These are phyloP conservation scores for Ochropleura plecta DNA, from an alignment of 2,888 invertebrate genomes.

Conservation along the genomic window DNA sequence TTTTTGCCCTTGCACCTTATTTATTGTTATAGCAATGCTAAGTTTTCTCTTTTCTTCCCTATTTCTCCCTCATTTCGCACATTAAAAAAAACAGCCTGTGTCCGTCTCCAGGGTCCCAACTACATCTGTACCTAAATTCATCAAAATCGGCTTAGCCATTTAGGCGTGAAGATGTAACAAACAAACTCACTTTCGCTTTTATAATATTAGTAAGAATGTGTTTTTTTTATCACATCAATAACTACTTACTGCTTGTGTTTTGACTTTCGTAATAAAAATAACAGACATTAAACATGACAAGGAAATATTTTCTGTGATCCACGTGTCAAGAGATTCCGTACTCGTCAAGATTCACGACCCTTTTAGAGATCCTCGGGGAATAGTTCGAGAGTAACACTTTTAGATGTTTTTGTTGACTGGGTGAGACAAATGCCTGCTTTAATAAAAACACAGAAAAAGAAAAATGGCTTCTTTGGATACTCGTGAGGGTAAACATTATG, in stretches of 20 bases:
- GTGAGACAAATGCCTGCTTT: slow-evolving; percentile 1
- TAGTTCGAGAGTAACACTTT: slow-evolving; percentile 21
- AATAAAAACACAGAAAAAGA: not conserved
- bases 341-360: slow-evolving; percentile 25
- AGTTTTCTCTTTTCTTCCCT: no score
- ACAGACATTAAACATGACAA: slow-evolving; percentile 1
- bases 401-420: slow-evolving; percentile 9
- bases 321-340: slow-evolving; percentile 29
- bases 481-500: not conserved
- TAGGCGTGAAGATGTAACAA: no score
- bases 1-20: no score
- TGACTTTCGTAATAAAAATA: slow-evolving; percentile 1
- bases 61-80: no score
- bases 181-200: no score
- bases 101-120: no score
- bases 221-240: not conserved
- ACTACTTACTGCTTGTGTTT: not conserved
- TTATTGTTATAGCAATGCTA: no score
- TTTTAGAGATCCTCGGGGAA: slow-evolving; percentile 39
- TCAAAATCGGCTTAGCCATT: no score
- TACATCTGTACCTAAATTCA: no score
- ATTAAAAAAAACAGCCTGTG: no score
- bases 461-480: not conserved
- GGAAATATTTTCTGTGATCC: slow-evolving; percentile 31
- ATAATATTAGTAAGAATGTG: not conserved